Conservation (phyloP, 2,113 vertebrate genomes). For the Engystomops pustulosus region DNA sequence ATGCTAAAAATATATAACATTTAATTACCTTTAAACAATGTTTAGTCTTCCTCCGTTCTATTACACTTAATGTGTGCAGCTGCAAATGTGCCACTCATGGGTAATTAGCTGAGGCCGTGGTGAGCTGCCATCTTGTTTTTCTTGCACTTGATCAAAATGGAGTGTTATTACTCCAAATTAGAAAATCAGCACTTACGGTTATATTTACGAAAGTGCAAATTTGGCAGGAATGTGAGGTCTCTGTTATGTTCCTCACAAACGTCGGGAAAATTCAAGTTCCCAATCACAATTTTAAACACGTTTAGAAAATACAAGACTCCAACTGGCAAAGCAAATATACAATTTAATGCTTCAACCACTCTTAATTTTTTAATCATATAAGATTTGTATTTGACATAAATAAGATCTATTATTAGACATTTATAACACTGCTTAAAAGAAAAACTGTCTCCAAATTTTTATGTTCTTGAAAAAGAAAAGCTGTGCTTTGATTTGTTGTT, state of each 20-base stretch:
- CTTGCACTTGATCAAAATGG: not conserved
- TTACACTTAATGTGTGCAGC: constrained; percentile 14
- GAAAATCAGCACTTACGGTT: not conserved
- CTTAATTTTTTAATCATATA: no score
- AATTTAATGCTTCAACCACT: no score
- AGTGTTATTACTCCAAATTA: constrained; percentile 22
- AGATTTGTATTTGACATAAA: no score
- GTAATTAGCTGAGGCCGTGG: not conserved
- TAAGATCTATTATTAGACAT: no score
- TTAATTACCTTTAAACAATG: constrained; percentile 35
- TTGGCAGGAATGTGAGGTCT: not conserved
- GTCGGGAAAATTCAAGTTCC: not conserved
- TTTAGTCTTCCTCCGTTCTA: constrained; percentile 11
- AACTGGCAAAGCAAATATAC: no score
- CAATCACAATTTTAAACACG: not conserved
- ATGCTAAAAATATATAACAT: not conserved
- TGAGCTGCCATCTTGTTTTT: constrained; percentile 27
- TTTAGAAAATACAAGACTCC: not conserved
- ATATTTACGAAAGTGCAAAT: not conserved
- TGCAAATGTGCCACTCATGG: not conserved
- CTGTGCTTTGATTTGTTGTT: no score
- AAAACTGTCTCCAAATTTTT: no score
- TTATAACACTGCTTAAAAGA: no score
- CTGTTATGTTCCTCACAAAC: not conserved
- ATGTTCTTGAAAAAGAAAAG: no score